phyloP scores from a whole-genome alignment of 2,888 invertebrate genomes.

The Willowsia nigromaculata region DNA sequence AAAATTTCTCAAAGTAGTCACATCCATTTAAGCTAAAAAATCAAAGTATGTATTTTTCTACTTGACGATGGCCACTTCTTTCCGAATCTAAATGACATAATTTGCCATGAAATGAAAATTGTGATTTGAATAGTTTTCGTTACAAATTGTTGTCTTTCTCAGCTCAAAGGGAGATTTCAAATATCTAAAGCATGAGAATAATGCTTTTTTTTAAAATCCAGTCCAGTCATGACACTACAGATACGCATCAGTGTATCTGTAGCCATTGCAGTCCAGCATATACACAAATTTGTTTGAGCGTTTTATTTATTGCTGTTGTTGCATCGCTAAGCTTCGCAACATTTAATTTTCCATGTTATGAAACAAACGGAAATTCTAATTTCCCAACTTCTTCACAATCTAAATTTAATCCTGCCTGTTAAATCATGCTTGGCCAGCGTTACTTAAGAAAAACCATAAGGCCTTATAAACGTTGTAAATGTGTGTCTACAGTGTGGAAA shows the following conservation, averaged over 20 bases:
- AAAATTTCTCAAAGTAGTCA: background rate
- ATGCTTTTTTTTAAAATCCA: too few relatives aligned
- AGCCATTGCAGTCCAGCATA: too few relatives aligned
- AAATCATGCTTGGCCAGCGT: conserved; percentile 18
- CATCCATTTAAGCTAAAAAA: conserved; percentile 8
- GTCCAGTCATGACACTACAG: too few relatives aligned
- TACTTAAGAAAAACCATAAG: conserved; percentile 38
- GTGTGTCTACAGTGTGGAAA: too few relatives aligned
- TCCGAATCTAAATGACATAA: background rate
- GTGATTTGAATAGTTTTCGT: background rate
- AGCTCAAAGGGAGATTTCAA: too few relatives aligned
- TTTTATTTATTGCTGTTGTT: background rate
- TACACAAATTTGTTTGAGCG: background rate
- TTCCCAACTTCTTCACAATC: conserved; percentile 42
- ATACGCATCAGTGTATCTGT: too few relatives aligned
- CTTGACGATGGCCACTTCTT: background rate
- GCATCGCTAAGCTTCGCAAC: background rate
- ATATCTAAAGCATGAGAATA: too few relatives aligned
- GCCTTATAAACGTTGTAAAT: background rate
- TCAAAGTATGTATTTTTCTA: background rate
- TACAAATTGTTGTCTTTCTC: background rate
- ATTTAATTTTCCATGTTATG: conserved; percentile 30
- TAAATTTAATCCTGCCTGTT: conserved; percentile 38
- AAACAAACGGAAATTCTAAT: conserved; percentile 35
- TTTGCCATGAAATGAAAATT: conserved; percentile 8